Base-by-base conservation (phyloP, 1,140 invertebrate species). In the Eubasilissa regina region DNA sequence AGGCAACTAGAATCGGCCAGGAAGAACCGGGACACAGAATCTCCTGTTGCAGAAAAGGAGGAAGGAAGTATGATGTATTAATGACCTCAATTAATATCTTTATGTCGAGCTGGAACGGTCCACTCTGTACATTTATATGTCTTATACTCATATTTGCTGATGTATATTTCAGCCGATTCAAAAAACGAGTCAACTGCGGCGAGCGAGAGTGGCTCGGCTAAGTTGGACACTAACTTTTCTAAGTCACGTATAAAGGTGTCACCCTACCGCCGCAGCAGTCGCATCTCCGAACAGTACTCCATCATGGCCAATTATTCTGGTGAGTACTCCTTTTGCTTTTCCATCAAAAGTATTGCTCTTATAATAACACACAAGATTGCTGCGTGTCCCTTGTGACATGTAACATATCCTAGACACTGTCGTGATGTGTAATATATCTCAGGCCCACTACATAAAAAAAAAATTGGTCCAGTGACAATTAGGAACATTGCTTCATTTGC, bases 221-320 rank as follows among this genome's bases (percentile, higher is more conserved):
- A 89, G 81, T 55, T 85, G 10, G 87, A 88, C 84, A 89, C 88
- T 11, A 88, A 88, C 84, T 89, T 83, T 85, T 87, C 86, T 75
- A 86, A 86, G 81, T 87, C 87, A n/a, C 84, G 87, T 43, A 86
- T 88, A 48, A 87, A 87, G 83, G 87, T 89, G 77, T 88, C 87
- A 0, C 87, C 88, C 7, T 89, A 89, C 84, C 79, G 87, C 13
- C 85, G 87, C 83, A 86, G 86, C 83, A 72, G 83, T 68, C 78
- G 86, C 15, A 75, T 83, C 17, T 84, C 84, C 12, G 85, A 86
- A 79, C 84, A 85, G 68, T 87, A 85, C 64, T 89, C 88, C 8
- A 53, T 85, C 8, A 45, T 85, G n/a, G 88, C 88, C 43, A 87
- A 89, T 58, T 89, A 88, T 62, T 87, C 88, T 0, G 87, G 87